Conservation (phyloP, 2,888 invertebrate species). For the Smittia aterrima region DNA sequence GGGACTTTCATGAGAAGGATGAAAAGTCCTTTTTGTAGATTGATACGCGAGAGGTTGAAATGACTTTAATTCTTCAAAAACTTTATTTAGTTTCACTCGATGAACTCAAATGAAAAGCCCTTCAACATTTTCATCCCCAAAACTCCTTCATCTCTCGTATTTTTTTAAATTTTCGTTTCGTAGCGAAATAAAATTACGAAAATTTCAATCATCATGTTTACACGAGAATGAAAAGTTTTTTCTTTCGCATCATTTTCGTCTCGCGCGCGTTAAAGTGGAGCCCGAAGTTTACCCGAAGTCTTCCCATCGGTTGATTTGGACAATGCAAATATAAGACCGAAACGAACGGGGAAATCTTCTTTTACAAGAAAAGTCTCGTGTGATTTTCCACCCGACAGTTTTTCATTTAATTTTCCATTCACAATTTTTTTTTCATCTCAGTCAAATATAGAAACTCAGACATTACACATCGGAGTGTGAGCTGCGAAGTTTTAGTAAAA, state of each 20-base stretch:
- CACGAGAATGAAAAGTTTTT: background rate
- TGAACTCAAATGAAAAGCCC: too few relatives aligned
- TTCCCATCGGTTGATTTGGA: background rate
- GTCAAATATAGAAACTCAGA: conserved; percentile 36
- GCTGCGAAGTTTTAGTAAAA: background rate
- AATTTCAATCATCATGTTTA: background rate
- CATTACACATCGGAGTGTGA: background rate
- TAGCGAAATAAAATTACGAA: background rate
- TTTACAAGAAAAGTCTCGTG: conserved; percentile 19
- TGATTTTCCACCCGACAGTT: conserved; percentile 29
- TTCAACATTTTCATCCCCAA: too few relatives aligned
- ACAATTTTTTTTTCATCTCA: conserved; percentile 25
- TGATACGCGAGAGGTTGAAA: too few relatives aligned
- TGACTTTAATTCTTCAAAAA: too few relatives aligned
- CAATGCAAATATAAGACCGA: conserved; percentile 8
- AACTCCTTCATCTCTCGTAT: too few relatives aligned
- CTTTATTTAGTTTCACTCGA: too few relatives aligned
- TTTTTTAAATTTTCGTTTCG: background rate
- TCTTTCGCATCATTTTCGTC: background rate
- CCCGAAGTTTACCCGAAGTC: background rate
- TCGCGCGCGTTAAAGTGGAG: background rate
- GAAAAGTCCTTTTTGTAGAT: too few relatives aligned
- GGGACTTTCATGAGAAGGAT: background rate
- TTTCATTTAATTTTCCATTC: conserved; percentile 41
- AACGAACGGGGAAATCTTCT: background rate